Base-by-base conservation (phyloP, 1,140 invertebrate genomes). In the Onthophagus taurus region DNA sequence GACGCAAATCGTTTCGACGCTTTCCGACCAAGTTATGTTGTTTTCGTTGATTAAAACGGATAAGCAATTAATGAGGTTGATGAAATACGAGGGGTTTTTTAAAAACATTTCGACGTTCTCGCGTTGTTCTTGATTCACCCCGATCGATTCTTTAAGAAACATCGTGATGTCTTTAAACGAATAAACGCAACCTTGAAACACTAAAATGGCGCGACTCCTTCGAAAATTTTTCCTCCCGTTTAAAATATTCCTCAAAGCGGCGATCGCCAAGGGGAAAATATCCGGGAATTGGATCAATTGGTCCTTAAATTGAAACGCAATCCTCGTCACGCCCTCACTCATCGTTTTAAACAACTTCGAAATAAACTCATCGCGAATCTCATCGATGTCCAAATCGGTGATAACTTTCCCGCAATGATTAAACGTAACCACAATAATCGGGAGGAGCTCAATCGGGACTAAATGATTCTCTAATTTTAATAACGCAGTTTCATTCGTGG, bases 1-100 rank as follows among this genome's bases (percentile, higher is more conserved):
- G 0, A 72, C 58, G 47, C 76, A 80, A 26, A 80, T 67, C 2
- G 78, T 76, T 67, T 83, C 79, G 5, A 81, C 65, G 51, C 74
- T 78, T 51, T 85, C 82, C 34, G 75, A 72, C 83, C 83, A 86
- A 5, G 77, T 78, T 2, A 85, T 74, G 46, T 80, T 75, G 30
- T 79, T 82, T 19, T 77, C 74, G 38, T 80, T 74, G 0, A 83
- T 77, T 14, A 83, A 61, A 0, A 68, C 66, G 5, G 76, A 65
- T 8, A 85, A 58, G 1, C 71, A 73, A 45, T 83, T 73, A 13
- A 85, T 59, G 4, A 83, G 63, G 2, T 77, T 64, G 3, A 71
- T 67, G 21, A 80, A 48, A n/a, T 76, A 66, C 4, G 12, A 13
- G 6, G 38, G 19, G 16, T 41, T 41, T n/a, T 41, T 21, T 14